Evolutionary conservation across 2,113 vertebrate genomes (phyloP), one percentile per base, ranked within the genome.

Genomic region (Ameiurus melas): DNA sequence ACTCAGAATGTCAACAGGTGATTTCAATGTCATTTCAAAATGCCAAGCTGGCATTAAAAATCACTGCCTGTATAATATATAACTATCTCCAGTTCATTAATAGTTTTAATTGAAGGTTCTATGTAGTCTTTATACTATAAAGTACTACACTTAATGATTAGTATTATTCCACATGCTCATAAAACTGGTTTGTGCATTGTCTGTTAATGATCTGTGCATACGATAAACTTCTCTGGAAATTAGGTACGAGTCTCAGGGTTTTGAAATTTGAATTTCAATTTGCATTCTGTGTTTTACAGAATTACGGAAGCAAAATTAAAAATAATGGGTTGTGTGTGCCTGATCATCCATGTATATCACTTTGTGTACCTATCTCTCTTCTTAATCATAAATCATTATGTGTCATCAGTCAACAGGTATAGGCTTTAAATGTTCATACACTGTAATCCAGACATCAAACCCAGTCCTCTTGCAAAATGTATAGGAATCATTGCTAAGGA

Each of bases 241-340:
- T 33, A 12, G 20, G 68, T 81, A 68, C 1, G 33, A 73, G 55
- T 33, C 2, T 77, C 55, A 20, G 51, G 75, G 75, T 68, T 87
- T 83, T 60, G 16, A 39, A 27, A 88, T 88, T 88, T 88, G 81
- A 64, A 84, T 88, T 83, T 53, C 0, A 17, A 83, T 88, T 88
- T 88, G 68, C 62, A 88, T 84, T 36, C 57, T 53, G 39, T 30
- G n/a, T 57, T 87, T 82, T 81, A 4, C 7, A 30, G 73, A 79
- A 62, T 66, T 66, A 47, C 53, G 20, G 79, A 71, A 71, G 86
- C 25, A 81, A 78, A 85, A 33, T 14, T 39, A 80, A 5, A 55
- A 80, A 80, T 57, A 39, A 27, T n/a, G 51, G 7, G 0, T 58
- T 53, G 39, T 64, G 70, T 77, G 85, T 78, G 73, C 51, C 55